Percentiles rank a stretch among this genome's conserved stretches.
Conservation (phyloP, 2,888 invertebrate genomes). For the Tenthredo livida region DNA sequence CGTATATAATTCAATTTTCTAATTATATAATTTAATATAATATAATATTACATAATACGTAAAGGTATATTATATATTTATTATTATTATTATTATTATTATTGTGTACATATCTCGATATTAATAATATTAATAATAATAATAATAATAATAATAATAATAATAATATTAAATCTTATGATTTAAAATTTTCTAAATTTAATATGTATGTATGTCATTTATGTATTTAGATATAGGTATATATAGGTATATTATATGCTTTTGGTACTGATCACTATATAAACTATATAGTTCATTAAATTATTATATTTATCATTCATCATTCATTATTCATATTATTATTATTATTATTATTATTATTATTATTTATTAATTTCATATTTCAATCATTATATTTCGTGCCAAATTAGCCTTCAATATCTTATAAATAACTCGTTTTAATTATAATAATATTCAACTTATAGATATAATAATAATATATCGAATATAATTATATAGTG, state of each 20-base stretch:
- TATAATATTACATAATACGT: background rate
- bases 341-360: slow-evolving; percentile 51
- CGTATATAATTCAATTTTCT: slow-evolving; percentile 18
- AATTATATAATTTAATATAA: background rate
- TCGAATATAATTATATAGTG: background rate
- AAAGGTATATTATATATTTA: slow-evolving; percentile 4
- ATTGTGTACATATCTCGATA: background rate
- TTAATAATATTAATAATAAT: background rate
- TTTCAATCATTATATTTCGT: background rate
- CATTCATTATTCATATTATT: background rate
- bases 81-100: slow-evolving; percentile 5
- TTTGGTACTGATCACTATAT: slow-evolving; percentile 22
- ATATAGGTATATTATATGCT: background rate
- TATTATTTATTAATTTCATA: slow-evolving; percentile 52
- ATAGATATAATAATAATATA: background rate
- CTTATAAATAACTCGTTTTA: background rate
- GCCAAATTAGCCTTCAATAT: too few relatives aligned
- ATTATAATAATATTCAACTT: background rate
- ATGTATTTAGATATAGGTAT: slow-evolving; percentile 18
- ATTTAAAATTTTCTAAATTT: slow-evolving; percentile 63
- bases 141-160: background rate
- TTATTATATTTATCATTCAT: background rate
- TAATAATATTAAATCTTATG: slow-evolving; percentile 63
- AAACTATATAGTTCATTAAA: background rate
- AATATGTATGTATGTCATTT: slow-evolving; percentile 54